Evolutionary conservation across 1,140 invertebrate genomes (phyloP), one percentile per base, ranked within the genome.

Genomic region (Anastrepha obliqua): DNA sequence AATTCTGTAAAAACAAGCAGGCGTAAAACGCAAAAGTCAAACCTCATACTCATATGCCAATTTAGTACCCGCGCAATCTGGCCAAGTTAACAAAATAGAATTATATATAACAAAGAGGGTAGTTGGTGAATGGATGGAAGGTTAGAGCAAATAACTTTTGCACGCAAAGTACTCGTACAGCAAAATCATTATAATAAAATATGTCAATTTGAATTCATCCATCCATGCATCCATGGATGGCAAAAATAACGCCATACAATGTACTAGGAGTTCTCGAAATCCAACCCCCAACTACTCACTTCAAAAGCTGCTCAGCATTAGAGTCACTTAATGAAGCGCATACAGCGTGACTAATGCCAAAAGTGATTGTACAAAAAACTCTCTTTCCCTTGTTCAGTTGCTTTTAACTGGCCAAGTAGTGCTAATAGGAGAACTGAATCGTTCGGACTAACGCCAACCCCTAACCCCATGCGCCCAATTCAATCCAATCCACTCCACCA

Each of bases 271-370:
- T 44, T 17, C 15, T 74, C 7, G 47, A 74, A 29, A 29, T 29
- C 29, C 29, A 29, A 74, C 65, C 29, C 13, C 65, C 65, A 74
- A 47, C 70, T 47, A 4, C 13, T 15, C 5, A 8, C 60, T 47
- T 74, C 17, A 47, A 74, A 74, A 2, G 47, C 17, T 20, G 44
- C 70, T 47, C 42, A 29, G 44, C 70, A 74, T 47, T 74, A 74
- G 4, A 74, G 44, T 15, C 70, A 74, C 91, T 91, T 91, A 91
- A 91, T 91, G 91, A 91, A 91, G 91, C 91, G 91, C 91, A 90
- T 91, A 91, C 89, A 92, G 91, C 91, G 91, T 91, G 91, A 91
- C 91, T 91, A 91, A 91, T 91, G 91, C 89, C 89, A 88, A 90
- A 91, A 91, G 91, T 91, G 90, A 74, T 74, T 51, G 70, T 42